Evolutionary conservation across 2,113 vertebrate genomes (phyloP), one percentile per base, ranked within the genome.

Genomic region (Oryzias javanicus): DNA sequence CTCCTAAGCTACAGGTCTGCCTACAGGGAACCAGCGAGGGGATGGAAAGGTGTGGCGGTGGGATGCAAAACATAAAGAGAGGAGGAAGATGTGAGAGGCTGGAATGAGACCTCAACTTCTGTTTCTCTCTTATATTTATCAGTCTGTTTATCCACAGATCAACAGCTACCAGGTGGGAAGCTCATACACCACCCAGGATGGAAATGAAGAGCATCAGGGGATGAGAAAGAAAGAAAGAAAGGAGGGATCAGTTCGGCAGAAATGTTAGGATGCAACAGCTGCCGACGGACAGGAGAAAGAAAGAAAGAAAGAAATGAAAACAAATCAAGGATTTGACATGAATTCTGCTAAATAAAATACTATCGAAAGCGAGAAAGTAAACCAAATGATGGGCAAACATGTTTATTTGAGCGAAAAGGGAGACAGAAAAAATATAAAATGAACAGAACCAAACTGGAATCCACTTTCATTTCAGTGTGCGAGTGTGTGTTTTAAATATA

Each of bases 401-500:
- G 14, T 67, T 58, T 22, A 22, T 49, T 29, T 18, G 20, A 76
- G 67, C 19, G 19, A 14, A 53, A 48, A 67, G 13, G 22, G 19
- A 70, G 15, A 35, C n/a, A 48, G 52, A 19, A 58, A 51, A 62
- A 54, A 15, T 44, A 58, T 49, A 72, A 57, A 67, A 67, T 76
- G 73, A 48, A 79, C 78, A 78, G 49, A 73, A 82, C 48, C 77
- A 78, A 72, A 80, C 72, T 47, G 51, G 70, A 51, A 66, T 69
- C 10, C 16, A 77, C 63, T 70, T 61, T 71, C 57, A 82, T 81
- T 85, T 83, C 81, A 69, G 77, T 81, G 86, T 88, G 77, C 46
- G 62, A 42, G 77, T 73, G 79, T 87, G 82, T 90, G 85, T 88
- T 88, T 89, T 81, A 86, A 87, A 85, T 80, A 82, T 84, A 88